Evolutionary conservation across 2,888 invertebrate genomes (phyloP).

Genomic region (Drosophila formosana): DNA sequence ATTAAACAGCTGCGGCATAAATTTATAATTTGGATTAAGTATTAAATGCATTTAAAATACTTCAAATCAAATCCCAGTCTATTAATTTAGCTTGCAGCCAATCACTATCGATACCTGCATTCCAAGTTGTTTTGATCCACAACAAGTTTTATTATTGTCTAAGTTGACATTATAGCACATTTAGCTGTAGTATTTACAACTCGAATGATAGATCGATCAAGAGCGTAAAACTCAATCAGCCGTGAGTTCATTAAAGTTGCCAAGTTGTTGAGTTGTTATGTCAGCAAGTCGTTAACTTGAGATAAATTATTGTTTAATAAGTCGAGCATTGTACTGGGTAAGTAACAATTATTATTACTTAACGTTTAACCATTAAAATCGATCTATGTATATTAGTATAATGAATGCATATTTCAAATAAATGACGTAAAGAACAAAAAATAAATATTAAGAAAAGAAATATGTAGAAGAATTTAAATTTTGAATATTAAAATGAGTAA

Average conservation of each 20-base stretch:
- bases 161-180: constrained; percentile 4
- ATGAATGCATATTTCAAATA: no score
- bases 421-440: no score
- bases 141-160: constrained; percentile 7
- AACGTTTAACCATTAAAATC: background rate
- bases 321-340: background rate
- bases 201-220: constrained; percentile 22
- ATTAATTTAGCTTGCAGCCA: background rate
- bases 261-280: constrained; percentile 19
- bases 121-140: constrained; percentile 5
- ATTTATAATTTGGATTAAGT: no score
- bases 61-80: no score
- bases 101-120: background rate
- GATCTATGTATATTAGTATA: no score
- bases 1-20: no score
- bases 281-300: constrained; percentile 20
- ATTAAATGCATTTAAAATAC: no score
- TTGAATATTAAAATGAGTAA: no score
- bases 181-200: constrained; percentile 6
- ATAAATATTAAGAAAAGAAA: no score
- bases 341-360: background rate
- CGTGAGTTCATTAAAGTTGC: constrained; percentile 22
- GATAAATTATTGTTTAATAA: constrained; percentile 13
- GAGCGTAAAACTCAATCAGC: constrained; percentile 5
- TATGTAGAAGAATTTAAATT: no score